These are phyloP conservation scores for Drosophila peninsularis DNA, from an alignment of 2,888 invertebrate species.

Conservation along the genomic window DNA sequence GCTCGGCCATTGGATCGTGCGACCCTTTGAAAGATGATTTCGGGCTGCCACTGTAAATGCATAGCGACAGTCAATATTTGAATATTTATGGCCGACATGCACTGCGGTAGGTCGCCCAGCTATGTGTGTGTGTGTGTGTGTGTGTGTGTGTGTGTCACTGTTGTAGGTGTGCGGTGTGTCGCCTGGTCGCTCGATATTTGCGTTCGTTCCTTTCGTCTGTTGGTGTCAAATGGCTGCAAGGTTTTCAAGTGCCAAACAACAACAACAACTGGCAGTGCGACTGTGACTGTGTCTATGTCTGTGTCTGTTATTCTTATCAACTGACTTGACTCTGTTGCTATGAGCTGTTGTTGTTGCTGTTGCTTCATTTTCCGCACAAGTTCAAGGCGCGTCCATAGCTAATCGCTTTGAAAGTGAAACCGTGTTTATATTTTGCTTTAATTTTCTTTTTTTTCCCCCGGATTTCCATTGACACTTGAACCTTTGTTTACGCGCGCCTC, in stretches of 20 bases:
- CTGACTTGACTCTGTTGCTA: conserved; percentile 12
- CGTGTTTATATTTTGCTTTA: conserved; percentile 74
- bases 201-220: conserved; percentile 29
- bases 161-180: conserved; percentile 66
- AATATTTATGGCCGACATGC: conserved; percentile 68
- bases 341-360: conserved; percentile 11
- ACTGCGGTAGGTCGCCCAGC: conserved; percentile 60
- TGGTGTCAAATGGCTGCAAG: conserved; percentile 71
- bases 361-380: conserved; percentile 59
- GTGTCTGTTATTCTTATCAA: conserved; percentile 65
- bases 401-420: conserved; percentile 82
- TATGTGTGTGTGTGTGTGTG: conserved; percentile 8
- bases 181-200: conserved; percentile 53
- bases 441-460: conserved; percentile 55
- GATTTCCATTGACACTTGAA: conserved; percentile 60
- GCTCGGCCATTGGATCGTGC: conserved; percentile 16
- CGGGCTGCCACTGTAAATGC: conserved; percentile 66
- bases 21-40: conserved; percentile 56
- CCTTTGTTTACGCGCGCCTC: conserved; percentile 52
- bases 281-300: conserved; percentile 14
- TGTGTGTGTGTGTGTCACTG: conserved; percentile 24
- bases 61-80: conserved; percentile 42
- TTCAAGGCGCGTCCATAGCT: conserved; percentile 70
- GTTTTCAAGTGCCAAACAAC: conserved; percentile 55
- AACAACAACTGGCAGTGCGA: conserved; percentile 3